Evolutionary conservation across 2,113 vertebrate genomes (phyloP), one percentile per base, ranked within the genome.

Genomic region (Mesembrinibis cayennensis): DNA sequence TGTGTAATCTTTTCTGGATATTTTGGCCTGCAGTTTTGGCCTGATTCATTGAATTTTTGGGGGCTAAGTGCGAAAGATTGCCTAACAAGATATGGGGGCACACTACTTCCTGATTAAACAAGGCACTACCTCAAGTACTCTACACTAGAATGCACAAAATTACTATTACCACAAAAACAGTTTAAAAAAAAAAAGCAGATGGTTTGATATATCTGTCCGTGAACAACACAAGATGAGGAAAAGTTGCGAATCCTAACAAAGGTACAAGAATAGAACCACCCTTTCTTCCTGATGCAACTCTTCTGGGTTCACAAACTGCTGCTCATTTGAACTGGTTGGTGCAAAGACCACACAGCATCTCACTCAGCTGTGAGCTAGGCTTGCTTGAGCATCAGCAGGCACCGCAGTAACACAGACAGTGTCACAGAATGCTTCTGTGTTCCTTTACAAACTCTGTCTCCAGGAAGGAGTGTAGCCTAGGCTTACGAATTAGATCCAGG

Each of bases 211-310:
- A 45, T 69, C 12, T 36, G 15, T 22, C 12, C 9, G 13, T 38
- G 25, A 69, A 61, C 20, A 62, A 20, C 16, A 67, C 4, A 36
- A 80, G 23, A 11, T 0, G 0, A 59, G 13, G 8, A 45, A 77
- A 86, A 47, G 10, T 29, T 50, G 16, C 2, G 82, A 81, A 45
- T 45, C 13, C 19, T 66, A 55, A 27, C 27, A 45, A 44, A 67
- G 7, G 10, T 29, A 20, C 12, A 73, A 44, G 21, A 63, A 44
- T 5, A 61, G 29, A 80, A 10, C 3, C 6, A 58, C 6, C 5
- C 45, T 58, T 65, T 88, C 30, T 76, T 84, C 29, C 36, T 38
- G 38, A 71, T 32, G 2, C 58, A 58, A 1, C 7, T 11, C 13
- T 49, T 83, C 13, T n/a, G 63, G 10, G 3, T 22, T 78, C 15